Conservation (phyloP, 2,113 vertebrate genomes). For the Salvelinus alpinus region DNA sequence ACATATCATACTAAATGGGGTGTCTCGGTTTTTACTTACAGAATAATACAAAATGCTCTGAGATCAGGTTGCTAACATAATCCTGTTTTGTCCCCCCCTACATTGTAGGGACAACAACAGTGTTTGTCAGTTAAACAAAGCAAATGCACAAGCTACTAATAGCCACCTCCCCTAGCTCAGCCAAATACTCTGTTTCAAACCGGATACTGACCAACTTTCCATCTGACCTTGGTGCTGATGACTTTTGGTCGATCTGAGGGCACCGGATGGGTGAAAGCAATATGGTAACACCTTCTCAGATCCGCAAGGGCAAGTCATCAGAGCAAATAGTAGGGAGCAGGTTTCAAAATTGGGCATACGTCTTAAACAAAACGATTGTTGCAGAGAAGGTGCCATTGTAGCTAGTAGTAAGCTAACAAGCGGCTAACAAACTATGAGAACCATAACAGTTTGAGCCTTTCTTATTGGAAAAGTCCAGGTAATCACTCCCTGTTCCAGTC, state of each 20-base stretch:
- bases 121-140: conserved; percentile 28
- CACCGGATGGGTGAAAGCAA: not conserved
- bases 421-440: too few species aligned
- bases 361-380: too few species aligned
- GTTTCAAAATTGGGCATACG: not conserved
- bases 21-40: too few species aligned
- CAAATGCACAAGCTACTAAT: conserved; percentile 23
- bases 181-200: not conserved
- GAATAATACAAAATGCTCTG: too few species aligned
- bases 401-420: too few species aligned
- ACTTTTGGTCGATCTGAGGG: not conserved
- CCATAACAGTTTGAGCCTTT: too few species aligned
- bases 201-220: not conserved
- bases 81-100: conserved; percentile 22
- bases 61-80: too few species aligned
- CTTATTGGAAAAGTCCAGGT: too few species aligned
- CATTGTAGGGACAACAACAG: conserved; percentile 25
- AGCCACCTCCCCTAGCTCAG: too few species aligned
- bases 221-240: not conserved
- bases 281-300: not conserved
- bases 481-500: too few species aligned
- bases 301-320: not conserved
- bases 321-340: not conserved
- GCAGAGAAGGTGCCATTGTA: too few species aligned
- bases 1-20: too few species aligned